Evolutionary conservation across 2,888 invertebrate species (phyloP).

Genomic region (Polymixis lichenea): DNA sequence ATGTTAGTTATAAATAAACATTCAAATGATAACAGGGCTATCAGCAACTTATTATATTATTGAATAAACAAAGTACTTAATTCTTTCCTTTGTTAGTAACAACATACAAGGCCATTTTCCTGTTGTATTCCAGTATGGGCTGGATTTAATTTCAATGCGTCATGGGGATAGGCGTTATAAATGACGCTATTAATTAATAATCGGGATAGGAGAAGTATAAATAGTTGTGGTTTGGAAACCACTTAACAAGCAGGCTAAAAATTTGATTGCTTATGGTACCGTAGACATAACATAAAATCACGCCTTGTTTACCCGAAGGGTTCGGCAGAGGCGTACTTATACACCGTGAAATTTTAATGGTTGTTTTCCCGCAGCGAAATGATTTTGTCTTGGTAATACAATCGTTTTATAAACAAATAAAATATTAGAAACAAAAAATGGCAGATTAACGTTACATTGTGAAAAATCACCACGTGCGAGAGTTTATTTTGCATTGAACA

Average conservation of each 20-base stretch:
- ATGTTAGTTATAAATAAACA: slow-evolving; percentile 54
- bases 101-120: slow-evolving; percentile 56
- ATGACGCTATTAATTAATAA: not conserved
- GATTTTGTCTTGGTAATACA: too few relatives aligned
- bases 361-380: too few relatives aligned
- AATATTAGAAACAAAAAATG: too few relatives aligned
- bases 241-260: not conserved
- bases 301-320: too few relatives aligned
- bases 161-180: not conserved
- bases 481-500: too few relatives aligned
- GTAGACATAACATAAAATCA: too few relatives aligned
- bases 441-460: too few relatives aligned
- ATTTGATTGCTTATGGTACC: not conserved
- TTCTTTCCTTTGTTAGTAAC: slow-evolving; percentile 44
- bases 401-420: too few relatives aligned
- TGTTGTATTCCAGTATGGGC: slow-evolving; percentile 20
- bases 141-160: slow-evolving; percentile 1
- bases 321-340: too few relatives aligned
- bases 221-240: slow-evolving; percentile 9
- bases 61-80: slow-evolving; percentile 60
- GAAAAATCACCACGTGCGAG: too few relatives aligned
- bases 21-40: slow-evolving; percentile 53
- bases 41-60: slow-evolving; percentile 45
- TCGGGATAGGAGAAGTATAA: not conserved
- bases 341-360: too few relatives aligned